Conservation (phyloP, 2,888 invertebrate species). For the Tuta absoluta region DNA sequence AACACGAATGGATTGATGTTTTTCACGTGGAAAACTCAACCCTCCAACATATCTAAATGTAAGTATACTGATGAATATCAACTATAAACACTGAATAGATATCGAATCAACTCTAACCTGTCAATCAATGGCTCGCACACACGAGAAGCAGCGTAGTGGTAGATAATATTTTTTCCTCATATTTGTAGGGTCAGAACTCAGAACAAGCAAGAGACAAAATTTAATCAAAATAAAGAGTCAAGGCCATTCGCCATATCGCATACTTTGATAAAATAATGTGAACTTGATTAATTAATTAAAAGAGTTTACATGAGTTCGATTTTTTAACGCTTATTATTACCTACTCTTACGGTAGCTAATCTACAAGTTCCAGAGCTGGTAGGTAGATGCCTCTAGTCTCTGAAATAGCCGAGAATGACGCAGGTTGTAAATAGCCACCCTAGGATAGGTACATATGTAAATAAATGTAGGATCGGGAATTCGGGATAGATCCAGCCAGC, state of each 20-base stretch:
- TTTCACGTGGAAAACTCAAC: slow-evolving; percentile 81
- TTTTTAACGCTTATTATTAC: not conserved
- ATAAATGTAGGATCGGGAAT: slow-evolving; percentile 29
- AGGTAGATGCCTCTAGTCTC: slow-evolving; percentile 5
- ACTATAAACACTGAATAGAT: not conserved
- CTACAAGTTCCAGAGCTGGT: not conserved
- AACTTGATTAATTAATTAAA: not conserved
- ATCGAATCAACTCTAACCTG: not conserved
- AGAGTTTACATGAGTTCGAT: not conserved
- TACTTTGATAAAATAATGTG: not conserved
- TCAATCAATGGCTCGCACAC: not conserved
- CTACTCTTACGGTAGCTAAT: no score
- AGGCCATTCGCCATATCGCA: not conserved
- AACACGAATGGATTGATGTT: slow-evolving; percentile 78
- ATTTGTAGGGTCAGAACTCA: not conserved
- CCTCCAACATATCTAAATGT: slow-evolving; percentile 70
- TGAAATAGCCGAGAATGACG: slow-evolving; percentile 25
- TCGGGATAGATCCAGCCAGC: slow-evolving; percentile 19
- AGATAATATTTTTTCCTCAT: not conserved
- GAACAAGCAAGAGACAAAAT: not conserved
- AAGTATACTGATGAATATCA: slow-evolving; percentile 41
- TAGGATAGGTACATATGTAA: slow-evolving; percentile 23
- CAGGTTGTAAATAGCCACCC: slow-evolving; percentile 25
- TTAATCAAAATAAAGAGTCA: slow-evolving; percentile 10
- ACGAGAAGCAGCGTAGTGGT: not conserved